Conservation (phyloP, 2,113 vertebrate genomes). For the Murina feae region DNA sequence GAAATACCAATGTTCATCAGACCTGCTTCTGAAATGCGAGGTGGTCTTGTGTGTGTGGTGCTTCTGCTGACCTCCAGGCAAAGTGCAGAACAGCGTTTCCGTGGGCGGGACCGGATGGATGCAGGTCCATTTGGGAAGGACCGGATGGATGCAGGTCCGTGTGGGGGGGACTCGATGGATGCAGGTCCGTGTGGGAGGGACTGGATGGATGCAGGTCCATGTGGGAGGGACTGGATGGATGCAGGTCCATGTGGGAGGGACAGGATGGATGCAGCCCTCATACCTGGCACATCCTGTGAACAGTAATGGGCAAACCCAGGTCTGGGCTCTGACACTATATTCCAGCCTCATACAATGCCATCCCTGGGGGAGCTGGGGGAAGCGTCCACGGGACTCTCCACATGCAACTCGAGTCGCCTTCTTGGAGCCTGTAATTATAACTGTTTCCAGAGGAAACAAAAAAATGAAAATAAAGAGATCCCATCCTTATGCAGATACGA, state of each 20-base stretch:
- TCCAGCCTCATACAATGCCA: not conserved
- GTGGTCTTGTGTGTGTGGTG: not conserved
- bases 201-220: not conserved
- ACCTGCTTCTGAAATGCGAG: constrained; percentile 11
- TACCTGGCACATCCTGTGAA: not conserved
- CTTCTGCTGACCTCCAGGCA: not conserved
- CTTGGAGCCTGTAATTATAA: not conserved
- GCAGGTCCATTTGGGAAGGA: no score
- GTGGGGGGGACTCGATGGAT: not conserved
- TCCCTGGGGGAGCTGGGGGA: not conserved
- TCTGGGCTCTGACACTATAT: not conserved
- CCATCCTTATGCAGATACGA: not conserved
- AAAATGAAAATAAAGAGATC: not conserved
- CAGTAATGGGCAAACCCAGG: not conserved
- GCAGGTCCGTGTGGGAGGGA: not conserved
- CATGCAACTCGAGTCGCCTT: not conserved
- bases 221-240: not conserved
- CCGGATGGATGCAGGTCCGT: no score
- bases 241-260: no score
- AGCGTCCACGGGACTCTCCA: not conserved
- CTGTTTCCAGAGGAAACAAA: not conserved
- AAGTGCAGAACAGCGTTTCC: not conserved
- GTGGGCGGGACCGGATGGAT: no score
- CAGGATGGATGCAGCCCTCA: no score
- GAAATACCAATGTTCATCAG: not conserved